These are phyloP conservation scores for Arizona elegans DNA, from an alignment of 2,113 vertebrate genomes.

Conservation along the genomic window DNA sequence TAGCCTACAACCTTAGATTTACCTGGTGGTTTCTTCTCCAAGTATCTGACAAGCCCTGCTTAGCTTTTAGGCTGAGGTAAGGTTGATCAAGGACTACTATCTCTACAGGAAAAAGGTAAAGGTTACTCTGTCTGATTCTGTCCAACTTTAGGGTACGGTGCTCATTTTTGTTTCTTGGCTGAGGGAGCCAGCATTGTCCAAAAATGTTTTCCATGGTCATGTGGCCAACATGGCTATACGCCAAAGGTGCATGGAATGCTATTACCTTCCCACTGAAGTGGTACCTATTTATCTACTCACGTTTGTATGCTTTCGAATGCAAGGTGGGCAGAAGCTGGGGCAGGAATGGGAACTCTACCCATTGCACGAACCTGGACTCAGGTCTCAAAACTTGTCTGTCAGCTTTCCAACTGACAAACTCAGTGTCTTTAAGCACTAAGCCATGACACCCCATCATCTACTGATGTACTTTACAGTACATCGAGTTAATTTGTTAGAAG, in stretches of 20 bases:
- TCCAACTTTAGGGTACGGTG: neutral
- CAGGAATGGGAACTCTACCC: neutral
- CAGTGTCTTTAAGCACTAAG: neutral
- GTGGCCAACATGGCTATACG: neutral
- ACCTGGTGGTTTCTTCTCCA: neutral
- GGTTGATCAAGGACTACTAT: neutral
- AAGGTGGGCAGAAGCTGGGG: too few species aligned
- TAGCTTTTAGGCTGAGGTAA: neutral
- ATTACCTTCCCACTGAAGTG: neutral
- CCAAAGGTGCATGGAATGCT: too few species aligned
- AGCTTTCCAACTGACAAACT: neutral
- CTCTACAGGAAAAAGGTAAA: neutral
- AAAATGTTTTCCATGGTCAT: neutral
- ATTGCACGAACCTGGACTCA: neutral
- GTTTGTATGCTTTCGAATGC: neutral
- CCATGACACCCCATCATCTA: neutral
- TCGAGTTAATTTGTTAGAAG: neutral
- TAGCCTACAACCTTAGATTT: neutral
- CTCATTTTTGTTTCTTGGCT: neutral
- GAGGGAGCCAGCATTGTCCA: neutral
- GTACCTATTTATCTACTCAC: neutral
- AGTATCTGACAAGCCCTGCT: neutral
- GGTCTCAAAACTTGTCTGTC: neutral
- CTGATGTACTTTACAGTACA: neutral
- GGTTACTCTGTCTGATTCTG: neutral